Conservation (phyloP, 2,888 invertebrate species). For the Emmelina monodactyla region DNA sequence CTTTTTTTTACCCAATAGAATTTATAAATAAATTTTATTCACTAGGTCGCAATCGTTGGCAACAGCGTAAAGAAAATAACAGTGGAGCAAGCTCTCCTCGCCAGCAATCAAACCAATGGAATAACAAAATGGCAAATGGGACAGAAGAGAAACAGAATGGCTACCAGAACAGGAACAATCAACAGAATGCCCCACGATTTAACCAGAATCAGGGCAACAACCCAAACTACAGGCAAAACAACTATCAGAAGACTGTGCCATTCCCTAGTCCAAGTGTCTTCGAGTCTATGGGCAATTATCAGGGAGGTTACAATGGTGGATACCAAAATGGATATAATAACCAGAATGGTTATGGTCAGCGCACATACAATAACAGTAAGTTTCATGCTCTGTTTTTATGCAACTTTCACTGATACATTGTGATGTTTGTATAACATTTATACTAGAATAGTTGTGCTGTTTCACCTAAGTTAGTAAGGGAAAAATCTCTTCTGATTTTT, state of each 20-base stretch:
- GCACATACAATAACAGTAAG: slow-evolving; percentile 52
- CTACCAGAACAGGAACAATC: slow-evolving; percentile 41
- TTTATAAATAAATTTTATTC: slow-evolving; percentile 1
- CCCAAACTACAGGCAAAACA: slow-evolving; percentile 50
- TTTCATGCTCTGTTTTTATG: too few species aligned
- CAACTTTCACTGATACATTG: too few species aligned
- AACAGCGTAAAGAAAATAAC: slow-evolving; percentile 65
- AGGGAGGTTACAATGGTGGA: slow-evolving; percentile 57
- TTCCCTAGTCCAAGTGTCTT: slow-evolving; percentile 68
- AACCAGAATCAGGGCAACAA: slow-evolving; percentile 51
- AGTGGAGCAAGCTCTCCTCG: slow-evolving; percentile 58
- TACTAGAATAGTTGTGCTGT: too few species aligned
- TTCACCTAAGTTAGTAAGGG: too few species aligned
- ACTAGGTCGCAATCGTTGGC: slow-evolving; percentile 68
- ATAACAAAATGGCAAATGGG: slow-evolving; percentile 50
- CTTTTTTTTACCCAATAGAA: not conserved
- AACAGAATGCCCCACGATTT: slow-evolving; percentile 59
- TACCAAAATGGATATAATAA: slow-evolving; percentile 61
- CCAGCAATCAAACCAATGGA: slow-evolving; percentile 61
- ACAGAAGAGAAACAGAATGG: slow-evolving; percentile 34
- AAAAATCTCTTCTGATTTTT: too few species aligned
- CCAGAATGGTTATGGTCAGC: slow-evolving; percentile 55
- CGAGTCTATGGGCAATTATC: slow-evolving; percentile 65
- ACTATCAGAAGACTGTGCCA: slow-evolving; percentile 60
- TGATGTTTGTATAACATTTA: too few species aligned